Percentiles rank a stretch among this genome's conserved stretches.
Evolutionary conservation across 2,888 invertebrate genomes (phyloP).

Genomic region (Patella ulyssiponensis): DNA sequence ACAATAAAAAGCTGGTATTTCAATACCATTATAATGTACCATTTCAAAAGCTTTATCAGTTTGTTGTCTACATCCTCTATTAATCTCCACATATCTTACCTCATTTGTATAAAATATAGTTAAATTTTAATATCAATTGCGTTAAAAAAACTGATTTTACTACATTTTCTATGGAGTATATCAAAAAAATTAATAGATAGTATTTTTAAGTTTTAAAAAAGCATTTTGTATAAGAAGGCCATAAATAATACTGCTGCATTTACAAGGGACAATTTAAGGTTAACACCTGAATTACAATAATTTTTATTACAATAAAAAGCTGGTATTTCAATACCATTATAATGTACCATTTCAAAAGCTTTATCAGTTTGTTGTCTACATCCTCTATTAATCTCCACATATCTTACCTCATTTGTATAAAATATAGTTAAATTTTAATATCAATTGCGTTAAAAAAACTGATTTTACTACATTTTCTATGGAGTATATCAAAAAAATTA

Average conservation of each 20-base stretch:
- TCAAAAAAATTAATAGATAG: neutral
- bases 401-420: no score
- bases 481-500: neutral
- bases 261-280: neutral
- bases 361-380: constrained; percentile 28
- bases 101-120: no score
- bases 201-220: no score
- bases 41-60: constrained; percentile 17
- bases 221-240: no score
- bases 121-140: no score
- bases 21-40: constrained; percentile 27
- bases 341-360: constrained; percentile 16
- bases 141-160: neutral
- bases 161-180: neutral
- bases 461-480: neutral
- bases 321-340: constrained; percentile 30
- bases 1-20: constrained; percentile 32
- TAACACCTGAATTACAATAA: constrained; percentile 34
- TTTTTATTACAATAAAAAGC: constrained; percentile 36
- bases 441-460: no score
- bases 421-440: no score
- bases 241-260: neutral
- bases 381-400: constrained; percentile 34
- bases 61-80: constrained; percentile 31
- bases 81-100: constrained; percentile 31